phyloP scores from a whole-genome alignment of 2,797 vertebrate species.

The Scomberomorus guttatus region DNA sequence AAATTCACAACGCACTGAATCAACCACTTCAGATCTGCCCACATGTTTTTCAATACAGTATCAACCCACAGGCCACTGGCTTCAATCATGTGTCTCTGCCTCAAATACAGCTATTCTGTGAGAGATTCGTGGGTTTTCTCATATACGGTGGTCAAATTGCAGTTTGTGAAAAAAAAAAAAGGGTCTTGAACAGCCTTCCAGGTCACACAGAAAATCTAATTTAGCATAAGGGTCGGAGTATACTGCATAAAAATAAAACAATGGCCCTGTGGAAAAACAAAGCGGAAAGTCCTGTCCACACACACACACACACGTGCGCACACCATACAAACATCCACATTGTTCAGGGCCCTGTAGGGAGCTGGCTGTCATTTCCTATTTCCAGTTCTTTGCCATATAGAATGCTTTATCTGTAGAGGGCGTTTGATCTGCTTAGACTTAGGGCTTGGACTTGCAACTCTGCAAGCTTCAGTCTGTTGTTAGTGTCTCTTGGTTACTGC shows the following conservation, averaged over 20 bases:
- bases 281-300: conserved; percentile 17
- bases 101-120: conserved; percentile 47
- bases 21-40: conserved; percentile 69
- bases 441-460: conserved; percentile 63
- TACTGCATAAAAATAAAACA: conserved; percentile 10
- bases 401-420: conserved; percentile 66
- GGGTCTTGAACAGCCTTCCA: conserved; percentile 2
- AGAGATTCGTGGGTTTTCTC: conserved; percentile 36
- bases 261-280: conserved; percentile 36
- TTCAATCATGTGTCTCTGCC: conserved; percentile 50
- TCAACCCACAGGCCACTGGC: conserved; percentile 60
- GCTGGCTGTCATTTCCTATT: conserved; percentile 77
- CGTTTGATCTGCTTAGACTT: conserved; percentile 74
- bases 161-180: conserved; percentile 5
- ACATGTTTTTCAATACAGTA: conserved; percentile 63
- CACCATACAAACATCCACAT: conserved; percentile 36
- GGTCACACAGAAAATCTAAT: background rate
- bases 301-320: conserved; percentile 15
- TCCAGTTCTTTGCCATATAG: conserved; percentile 67
- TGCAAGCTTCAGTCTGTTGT: conserved; percentile 38
- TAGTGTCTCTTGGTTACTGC: conserved; percentile 15
- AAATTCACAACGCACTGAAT: conserved; percentile 50
- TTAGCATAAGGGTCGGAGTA: background rate
- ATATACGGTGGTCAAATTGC: background rate
- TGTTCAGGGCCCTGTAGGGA: conserved; percentile 55